Conservation (phyloP, 2,888 invertebrate genomes). For the Melanophora roralis region DNA sequence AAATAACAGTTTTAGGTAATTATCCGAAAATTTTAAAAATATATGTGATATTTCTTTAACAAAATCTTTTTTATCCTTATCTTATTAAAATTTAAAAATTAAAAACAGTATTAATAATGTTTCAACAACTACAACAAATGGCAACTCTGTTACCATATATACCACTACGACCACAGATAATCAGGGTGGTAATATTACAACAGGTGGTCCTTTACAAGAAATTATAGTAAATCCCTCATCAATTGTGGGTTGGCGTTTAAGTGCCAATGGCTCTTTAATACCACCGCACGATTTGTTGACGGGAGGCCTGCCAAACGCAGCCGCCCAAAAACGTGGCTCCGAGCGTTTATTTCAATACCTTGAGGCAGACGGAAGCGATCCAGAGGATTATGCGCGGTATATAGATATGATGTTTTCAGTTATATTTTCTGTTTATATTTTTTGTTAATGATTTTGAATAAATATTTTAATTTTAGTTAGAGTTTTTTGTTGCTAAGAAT, state of each 20-base stretch:
- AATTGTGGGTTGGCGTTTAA: conserved; percentile 77
- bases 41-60: neutral
- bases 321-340: conserved; percentile 80
- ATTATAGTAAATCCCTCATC: conserved; percentile 77
- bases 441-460: conserved; percentile 24
- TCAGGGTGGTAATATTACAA: conserved; percentile 70
- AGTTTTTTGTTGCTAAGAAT: too few species aligned
- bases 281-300: conserved; percentile 76
- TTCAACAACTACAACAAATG: conserved; percentile 59
- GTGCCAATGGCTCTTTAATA: conserved; percentile 76
- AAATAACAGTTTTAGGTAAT: conserved; percentile 75
- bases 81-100: neutral
- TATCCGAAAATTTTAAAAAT: neutral
- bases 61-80: neutral
- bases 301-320: conserved; percentile 74
- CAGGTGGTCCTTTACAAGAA: conserved; percentile 75
- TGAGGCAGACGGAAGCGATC: conserved; percentile 86
- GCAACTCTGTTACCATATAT: conserved; percentile 74
- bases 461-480: too few species aligned
- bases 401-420: conserved; percentile 11
- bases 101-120: conserved; percentile 55
- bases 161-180: conserved; percentile 74
- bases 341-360: conserved; percentile 85
- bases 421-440: conserved; percentile 22
- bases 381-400: conserved; percentile 78